Evolutionary conservation across 2,113 vertebrate genomes (phyloP).

Genomic region (Petromus typicus): DNA sequence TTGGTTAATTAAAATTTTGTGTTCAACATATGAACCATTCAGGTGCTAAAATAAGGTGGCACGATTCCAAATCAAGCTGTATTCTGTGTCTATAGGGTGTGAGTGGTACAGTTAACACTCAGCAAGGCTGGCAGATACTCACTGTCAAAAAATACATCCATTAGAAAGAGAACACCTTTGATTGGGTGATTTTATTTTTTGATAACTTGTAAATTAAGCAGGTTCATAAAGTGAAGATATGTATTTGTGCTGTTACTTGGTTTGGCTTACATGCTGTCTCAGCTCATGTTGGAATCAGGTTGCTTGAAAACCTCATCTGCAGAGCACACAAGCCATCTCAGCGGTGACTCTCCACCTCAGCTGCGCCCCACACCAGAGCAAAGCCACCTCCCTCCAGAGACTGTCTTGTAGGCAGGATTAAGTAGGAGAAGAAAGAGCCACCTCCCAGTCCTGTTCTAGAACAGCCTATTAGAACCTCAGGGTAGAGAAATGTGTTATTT

Average conservation of each 20-base stretch:
- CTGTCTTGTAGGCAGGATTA: background rate
- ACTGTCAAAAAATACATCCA: slow-evolving; percentile 26
- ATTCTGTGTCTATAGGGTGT: background rate
- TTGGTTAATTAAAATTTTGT: slow-evolving; percentile 32
- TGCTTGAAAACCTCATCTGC: background rate
- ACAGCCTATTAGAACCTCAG: background rate
- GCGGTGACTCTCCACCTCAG: background rate
- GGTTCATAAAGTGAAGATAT: background rate
- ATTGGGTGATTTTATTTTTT: slow-evolving; percentile 56
- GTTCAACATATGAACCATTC: background rate
- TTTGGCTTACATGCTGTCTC: background rate
- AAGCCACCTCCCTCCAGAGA: background rate
- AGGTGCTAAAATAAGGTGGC: slow-evolving; percentile 22
- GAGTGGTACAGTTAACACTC: background rate
- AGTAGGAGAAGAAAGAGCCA: background rate
- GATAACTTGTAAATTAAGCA: slow-evolving; percentile 46
- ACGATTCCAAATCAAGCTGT: background rate
- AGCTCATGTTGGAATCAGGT: background rate
- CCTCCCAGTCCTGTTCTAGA: background rate
- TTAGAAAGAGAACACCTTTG: background rate
- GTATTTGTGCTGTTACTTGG: slow-evolving; percentile 41
- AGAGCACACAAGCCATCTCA: background rate
- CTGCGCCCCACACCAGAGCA: background rate
- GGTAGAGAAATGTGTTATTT: background rate
- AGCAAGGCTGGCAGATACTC: slow-evolving; percentile 36